These are phyloP conservation scores for Eunapius fragilis DNA, from an alignment of 37 sponge, comb jelly and placozoan species.

Conservation along the genomic window DNA sequence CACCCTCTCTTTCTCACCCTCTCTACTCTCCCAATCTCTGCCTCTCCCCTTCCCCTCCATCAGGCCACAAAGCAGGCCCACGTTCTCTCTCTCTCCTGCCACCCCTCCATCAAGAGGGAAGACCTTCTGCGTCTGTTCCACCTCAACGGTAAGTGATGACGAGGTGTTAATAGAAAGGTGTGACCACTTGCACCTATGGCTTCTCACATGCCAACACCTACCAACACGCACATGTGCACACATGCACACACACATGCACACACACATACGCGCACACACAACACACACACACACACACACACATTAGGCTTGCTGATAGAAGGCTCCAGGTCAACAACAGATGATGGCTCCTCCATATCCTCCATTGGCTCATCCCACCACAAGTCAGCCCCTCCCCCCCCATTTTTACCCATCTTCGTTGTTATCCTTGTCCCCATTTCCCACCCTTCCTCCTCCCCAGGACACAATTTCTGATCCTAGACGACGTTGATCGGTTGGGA, in stretches of 20 bases:
- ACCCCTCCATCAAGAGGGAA: conserved; percentile 65
- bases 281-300: too few species aligned
- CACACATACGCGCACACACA: neutral
- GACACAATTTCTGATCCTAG: conserved; percentile 59
- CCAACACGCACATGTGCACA: neutral
- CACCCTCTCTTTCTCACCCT: too few species aligned
- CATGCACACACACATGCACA: neutral
- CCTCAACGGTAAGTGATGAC: conserved; percentile 23
- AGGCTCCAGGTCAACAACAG: neutral
- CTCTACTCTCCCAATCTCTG: neutral
- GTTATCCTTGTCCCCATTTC: too few species aligned
- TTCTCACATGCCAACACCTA: too few species aligned
- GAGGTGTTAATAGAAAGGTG: neutral
- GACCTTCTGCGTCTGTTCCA: conserved; percentile 70
- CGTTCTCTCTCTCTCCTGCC: conserved; percentile 51
- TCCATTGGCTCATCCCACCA: neutral
- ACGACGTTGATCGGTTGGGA: conserved; percentile 48
- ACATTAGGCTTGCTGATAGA: neutral
- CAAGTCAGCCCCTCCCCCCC: neutral
- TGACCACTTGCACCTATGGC: neutral
- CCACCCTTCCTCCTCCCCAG: neutral
- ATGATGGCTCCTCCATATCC: neutral
- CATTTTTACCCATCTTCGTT: neutral
- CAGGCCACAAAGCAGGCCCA: conserved; percentile 22
- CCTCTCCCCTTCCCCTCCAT: conserved; percentile 7